Base-by-base conservation (phyloP, 2,797 vertebrate species). In the Neomorphus geoffroyi region DNA sequence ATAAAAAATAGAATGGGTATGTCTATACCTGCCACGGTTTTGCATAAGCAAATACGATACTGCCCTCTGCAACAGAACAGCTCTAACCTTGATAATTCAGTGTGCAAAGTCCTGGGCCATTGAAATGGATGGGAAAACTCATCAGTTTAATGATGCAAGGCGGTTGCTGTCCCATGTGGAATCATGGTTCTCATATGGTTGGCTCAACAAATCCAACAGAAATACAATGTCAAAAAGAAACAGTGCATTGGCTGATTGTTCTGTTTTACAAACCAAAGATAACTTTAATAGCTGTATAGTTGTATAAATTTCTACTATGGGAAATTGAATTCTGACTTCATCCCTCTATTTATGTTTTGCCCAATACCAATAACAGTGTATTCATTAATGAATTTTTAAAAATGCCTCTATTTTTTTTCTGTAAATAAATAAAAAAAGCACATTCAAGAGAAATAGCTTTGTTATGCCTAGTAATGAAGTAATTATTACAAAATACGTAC, bases 401-500 rank as follows among this genome's bases (percentile, higher is more conserved):
- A 94, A 35, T 15, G 26, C 6, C 17, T 60, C 28, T 33, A 4
- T 22, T n/a, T 27, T 48, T 9, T 90, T 73, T 41, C 46, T 6
- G n/a, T 6, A 45, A 72, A 80, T 43, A 89, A 87, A 82, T 54
- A 4, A 27, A 56, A 74, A 60, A 37, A 79, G 10, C 24, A 67
- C 6, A 53, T 50, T 57, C 11, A 64, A 69, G 51, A 69, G 37
- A 91, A 88, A 75, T 1, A 2, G 50, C 50, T 50, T 43, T 6
- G 5, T 62, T 86, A 78, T 32, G 54, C 35, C 33, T 46, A 67
- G n/a, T 37, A 86, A 86, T 81, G 30, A 88, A 71, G 33, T 74
- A 82, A 84, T 86, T 86, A 77, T 66, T 87, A 62, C 78, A 90
- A 93, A 93, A 86, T 18, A 84, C 30, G 62, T n/a, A 64, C 37